Conservation (phyloP, 1,140 invertebrate species). For the Sarcophaga bullata region DNA sequence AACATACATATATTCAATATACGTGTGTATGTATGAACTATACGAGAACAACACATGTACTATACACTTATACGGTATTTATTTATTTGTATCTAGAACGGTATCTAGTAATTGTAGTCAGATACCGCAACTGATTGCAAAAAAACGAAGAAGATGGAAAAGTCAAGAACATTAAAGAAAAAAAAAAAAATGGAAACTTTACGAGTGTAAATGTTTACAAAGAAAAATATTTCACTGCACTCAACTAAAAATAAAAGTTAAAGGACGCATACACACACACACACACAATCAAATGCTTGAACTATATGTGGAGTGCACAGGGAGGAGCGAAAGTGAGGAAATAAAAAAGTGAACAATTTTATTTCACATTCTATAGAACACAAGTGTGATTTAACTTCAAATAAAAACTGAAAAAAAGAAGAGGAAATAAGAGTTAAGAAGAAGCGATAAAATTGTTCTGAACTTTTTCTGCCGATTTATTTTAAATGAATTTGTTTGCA, state of each 20-base stretch:
- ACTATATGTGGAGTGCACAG: too few relatives aligned
- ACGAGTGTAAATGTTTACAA: neutral
- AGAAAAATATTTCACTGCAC: slow-evolving; percentile 21
- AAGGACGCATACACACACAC: neutral
- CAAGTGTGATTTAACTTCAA: slow-evolving; percentile 24
- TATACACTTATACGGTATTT: neutral
- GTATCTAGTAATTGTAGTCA: slow-evolving; percentile 16
- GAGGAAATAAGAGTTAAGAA: too few relatives aligned
- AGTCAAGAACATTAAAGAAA: neutral
- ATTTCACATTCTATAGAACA: neutral
- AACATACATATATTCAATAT: neutral
- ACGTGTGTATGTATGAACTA: neutral
- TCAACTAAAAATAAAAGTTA: neutral
- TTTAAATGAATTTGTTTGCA: too few relatives aligned
- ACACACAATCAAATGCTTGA: neutral
- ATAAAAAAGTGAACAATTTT: slow-evolving; percentile 9
- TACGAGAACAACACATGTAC: neutral
- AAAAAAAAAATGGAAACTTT: neutral
- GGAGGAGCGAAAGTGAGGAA: too few relatives aligned
- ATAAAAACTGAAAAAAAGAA: neutral
- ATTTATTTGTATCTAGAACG: too few relatives aligned
- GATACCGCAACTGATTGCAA: slow-evolving; percentile 40
- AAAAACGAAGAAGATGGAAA: neutral
- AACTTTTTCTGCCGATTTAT: too few relatives aligned
- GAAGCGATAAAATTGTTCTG: too few relatives aligned